Conservation (phyloP, 1,140 invertebrate species). For the Ladona fulva region DNA sequence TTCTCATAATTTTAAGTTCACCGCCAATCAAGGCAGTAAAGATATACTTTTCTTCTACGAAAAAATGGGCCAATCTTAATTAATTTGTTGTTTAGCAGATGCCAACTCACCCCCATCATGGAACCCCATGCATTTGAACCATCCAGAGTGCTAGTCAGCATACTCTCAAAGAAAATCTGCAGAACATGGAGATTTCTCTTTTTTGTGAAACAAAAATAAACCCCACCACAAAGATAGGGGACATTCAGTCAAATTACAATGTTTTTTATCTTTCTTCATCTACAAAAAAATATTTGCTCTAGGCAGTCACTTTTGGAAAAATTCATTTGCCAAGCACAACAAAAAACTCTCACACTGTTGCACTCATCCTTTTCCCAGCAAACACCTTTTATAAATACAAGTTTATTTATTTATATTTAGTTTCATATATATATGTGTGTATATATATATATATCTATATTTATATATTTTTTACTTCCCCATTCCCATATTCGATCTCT, state of each 20-base stretch:
- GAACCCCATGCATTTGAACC: not conserved
- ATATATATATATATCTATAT: not conserved
- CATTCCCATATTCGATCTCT: no score
- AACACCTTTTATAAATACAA: not conserved
- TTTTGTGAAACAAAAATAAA: conserved; percentile 1
- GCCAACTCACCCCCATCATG: not conserved
- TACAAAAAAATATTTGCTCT: conserved; percentile 4
- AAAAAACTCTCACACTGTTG: not conserved
- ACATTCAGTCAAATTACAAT: not conserved
- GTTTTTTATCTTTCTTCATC: not conserved
- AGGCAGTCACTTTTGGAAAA: not conserved
- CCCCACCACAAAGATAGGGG: not conserved
- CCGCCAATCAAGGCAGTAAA: no score
- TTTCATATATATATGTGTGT: not conserved
- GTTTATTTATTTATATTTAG: not conserved
- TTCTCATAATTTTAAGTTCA: no score
- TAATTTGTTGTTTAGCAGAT: no score
- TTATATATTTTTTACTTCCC: no score
- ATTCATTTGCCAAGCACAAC: not conserved
- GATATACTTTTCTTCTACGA: no score
- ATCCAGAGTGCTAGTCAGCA: not conserved
- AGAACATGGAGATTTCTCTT: not conserved
- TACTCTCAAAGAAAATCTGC: not conserved
- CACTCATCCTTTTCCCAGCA: not conserved
- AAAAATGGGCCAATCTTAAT: no score